Base-by-base conservation (phyloP, 2,888 invertebrate genomes). In the Harmothoe impar region DNA sequence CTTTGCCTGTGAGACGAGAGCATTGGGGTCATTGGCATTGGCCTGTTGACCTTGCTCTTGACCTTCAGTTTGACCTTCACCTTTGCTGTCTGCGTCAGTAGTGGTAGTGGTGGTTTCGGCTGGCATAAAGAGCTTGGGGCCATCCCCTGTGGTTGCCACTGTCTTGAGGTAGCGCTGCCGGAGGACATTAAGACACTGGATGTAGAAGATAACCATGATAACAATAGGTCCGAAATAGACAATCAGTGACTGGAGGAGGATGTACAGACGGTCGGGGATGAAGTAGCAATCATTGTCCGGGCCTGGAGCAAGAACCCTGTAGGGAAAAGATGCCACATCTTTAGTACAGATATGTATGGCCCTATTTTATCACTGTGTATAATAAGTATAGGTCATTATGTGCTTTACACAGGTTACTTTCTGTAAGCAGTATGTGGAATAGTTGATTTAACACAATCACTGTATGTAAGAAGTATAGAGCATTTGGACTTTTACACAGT, bases 161-260 rank as follows among this genome's bases (percentile, higher is more conserved):
- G 78, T 78, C 43, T 52, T 89, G 51, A 78, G 51, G 43, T 68
- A 89, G 25, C 89, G 85, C 33, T 89, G 89, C 10, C 90, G 33
- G 35, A 92, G 68, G 54, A 77, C 43, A 29, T 25, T 29, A 29
- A 90, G 56, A 77, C 90, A 90, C 52, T 33, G 17, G 62, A 90
- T 52, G 78, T 91, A 92, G 85, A 92, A 52, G n/a, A 89, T 31
- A 20, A 90, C 81, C 90, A 92, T 92, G 52, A 89, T 43, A 20
- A 90, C 43, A 7, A 91, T 89, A 10, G 91, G 91, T 0, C 68
- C 23, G 54, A 89, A 90, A 78, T 91, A 91, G 10, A 89, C 91
- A 12, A 68, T 33, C 23, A 78, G 33, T 0, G 91, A 77, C 81
- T 89, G 89, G 33, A 89, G 12, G 43, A 85, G 43, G 68, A 91